These are phyloP conservation scores for Drosophila paracracens DNA, from an alignment of 2,888 invertebrate species.

Conservation along the genomic window DNA sequence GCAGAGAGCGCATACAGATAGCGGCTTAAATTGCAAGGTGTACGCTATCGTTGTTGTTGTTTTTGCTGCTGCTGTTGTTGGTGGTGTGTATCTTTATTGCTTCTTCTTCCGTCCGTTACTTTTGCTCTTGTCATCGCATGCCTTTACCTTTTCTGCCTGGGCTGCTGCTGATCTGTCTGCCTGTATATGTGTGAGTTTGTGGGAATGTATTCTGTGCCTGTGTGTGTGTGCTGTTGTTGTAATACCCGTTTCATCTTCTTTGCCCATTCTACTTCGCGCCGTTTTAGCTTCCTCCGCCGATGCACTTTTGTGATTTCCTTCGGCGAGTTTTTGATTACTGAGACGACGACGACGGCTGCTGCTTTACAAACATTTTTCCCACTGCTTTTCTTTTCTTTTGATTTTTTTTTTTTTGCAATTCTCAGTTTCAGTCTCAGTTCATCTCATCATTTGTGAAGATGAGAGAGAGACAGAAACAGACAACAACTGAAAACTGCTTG, in stretches of 20 bases:
- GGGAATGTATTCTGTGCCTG: constrained; percentile 12
- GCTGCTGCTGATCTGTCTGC: constrained; percentile 42
- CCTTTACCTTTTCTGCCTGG: constrained; percentile 67
- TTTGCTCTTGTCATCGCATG: constrained; percentile 73
- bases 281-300: constrained; percentile 75
- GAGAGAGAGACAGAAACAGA: constrained; percentile 36
- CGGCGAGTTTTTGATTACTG: constrained; percentile 64
- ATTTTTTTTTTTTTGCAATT: constrained; percentile 54
- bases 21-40: constrained; percentile 79
- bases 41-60: constrained; percentile 52
- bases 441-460: constrained; percentile 37
- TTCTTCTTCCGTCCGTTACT: constrained; percentile 77
- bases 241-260: constrained; percentile 78
- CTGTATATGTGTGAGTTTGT: constrained; percentile 7
- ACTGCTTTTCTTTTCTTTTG: constrained; percentile 71
- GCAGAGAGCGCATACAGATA: constrained; percentile 60
- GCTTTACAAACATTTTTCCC: constrained; percentile 70
- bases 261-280: constrained; percentile 74
- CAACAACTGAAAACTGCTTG: constrained; percentile 50
- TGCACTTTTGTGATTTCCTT: constrained; percentile 83
- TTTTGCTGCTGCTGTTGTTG: constrained; percentile 44
- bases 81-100: constrained; percentile 72
- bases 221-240: constrained; percentile 57
- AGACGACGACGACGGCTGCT: constrained; percentile 46
- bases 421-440: constrained; percentile 41